These are phyloP conservation scores for Caiman crocodilus DNA, from an alignment of 2,797 vertebrate species.

Conservation along the genomic window DNA sequence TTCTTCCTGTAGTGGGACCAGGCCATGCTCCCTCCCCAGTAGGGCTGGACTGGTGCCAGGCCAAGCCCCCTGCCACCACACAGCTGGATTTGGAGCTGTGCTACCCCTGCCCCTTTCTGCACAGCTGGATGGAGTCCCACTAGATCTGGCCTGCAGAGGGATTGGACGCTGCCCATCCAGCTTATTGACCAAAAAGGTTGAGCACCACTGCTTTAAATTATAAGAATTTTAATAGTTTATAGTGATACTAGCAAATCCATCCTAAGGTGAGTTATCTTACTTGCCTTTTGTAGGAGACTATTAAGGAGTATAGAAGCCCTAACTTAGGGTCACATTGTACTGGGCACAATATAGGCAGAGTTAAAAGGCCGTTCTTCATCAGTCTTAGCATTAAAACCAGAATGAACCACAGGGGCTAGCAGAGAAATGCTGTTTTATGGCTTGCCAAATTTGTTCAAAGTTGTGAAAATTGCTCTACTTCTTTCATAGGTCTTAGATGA, in stretches of 20 bases:
- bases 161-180: too few species aligned
- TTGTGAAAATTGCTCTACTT: background rate
- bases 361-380: fast-evolving
- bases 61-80: too few species aligned
- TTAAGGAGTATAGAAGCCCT: background rate
- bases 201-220: background rate
- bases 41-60: too few species aligned
- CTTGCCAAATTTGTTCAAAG: background rate
- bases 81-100: too few species aligned
- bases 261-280: too few species aligned
- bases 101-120: too few species aligned
- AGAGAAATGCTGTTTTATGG: background rate
- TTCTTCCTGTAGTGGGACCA: too few species aligned
- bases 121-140: too few species aligned
- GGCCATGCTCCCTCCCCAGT: too few species aligned
- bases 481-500: background rate
- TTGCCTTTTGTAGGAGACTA: background rate
- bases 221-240: background rate
- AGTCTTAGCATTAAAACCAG: background rate
- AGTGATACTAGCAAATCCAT: background rate
- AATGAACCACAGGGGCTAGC: fast-evolving
- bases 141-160: too few species aligned
- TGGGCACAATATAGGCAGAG: background rate
- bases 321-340: background rate
- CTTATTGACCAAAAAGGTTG: too few species aligned